Base-by-base conservation (phyloP, 2,797 vertebrate genomes). In the Zalophus californianus region DNA sequence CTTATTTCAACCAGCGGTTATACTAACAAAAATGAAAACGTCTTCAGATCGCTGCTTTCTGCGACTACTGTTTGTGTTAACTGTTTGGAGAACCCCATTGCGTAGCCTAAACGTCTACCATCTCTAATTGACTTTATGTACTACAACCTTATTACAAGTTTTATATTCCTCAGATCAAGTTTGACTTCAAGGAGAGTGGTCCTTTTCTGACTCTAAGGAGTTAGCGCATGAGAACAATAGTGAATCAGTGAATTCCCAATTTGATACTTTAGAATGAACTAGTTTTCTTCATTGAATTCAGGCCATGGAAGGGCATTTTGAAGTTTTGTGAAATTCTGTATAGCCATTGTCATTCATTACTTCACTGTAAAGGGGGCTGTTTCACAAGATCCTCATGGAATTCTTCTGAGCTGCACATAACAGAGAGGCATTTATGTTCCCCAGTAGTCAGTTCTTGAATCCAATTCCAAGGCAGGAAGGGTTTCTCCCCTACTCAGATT, bases 371-470 rank as follows among this genome's bases (percentile, higher is more conserved):
- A 90, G 86, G 58, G 85, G 60, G 73, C 91, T 95, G 11, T 96
- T 92, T 91, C 80, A 89, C 54, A 78, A 86, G 64, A 35, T 72
- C 56, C 70, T 73, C 68, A 32, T 96, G 95, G 91, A 97, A 98
- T 98, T 95, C 91, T 94, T 95, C 85, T 29, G 94, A 90, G 89
- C 86, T 21, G n/a, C 78, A 15, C 58, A 82, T 18, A 97, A 98
- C 97, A 98, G 97, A 98, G 97, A 95, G 86, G 93, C 95, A 52
- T 96, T 96, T 93, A 88, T 98, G 87, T 95, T 94, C 94, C 60
- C 60, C 32, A 72, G 96, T 86, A 94, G 94, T 86, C 64, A 96
- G 86, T 25, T 10, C 80, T 96, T 77, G 94, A 96, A 62, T 84
- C 54, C 90, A 90, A 3, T 94, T 96, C 89, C 64, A 83, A 94